Conservation (phyloP, 2,888 invertebrate species). For the Drosophila limbata region DNA sequence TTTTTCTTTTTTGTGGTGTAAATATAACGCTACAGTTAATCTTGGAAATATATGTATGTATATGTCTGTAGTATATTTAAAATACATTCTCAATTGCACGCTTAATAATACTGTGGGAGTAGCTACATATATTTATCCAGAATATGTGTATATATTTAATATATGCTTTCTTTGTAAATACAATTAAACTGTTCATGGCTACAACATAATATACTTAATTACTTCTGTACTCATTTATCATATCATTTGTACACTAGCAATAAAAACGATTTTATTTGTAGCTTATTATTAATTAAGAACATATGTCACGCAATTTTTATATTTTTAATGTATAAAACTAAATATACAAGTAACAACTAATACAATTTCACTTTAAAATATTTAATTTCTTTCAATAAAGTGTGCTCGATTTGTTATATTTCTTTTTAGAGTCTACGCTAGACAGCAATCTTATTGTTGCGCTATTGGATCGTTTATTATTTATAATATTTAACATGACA, state of each 20-base stretch:
- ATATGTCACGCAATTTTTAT: slow-evolving; percentile 65
- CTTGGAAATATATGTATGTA: slow-evolving; percentile 28
- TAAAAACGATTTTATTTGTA: slow-evolving; percentile 31
- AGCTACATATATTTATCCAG: slow-evolving; percentile 33
- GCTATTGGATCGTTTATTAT: slow-evolving; percentile 5
- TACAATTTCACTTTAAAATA: slow-evolving; percentile 8
- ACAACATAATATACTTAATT: slow-evolving; percentile 25
- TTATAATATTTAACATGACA: slow-evolving; percentile 1
- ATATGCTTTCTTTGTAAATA: slow-evolving; percentile 29
- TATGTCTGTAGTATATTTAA: slow-evolving; percentile 12
- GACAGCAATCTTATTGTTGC: slow-evolving; percentile 25
- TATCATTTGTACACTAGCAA: slow-evolving; percentile 24
- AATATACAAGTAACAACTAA: slow-evolving; percentile 12
- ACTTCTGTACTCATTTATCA: slow-evolving; percentile 15
- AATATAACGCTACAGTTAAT: slow-evolving; percentile 18
- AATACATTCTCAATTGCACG: slow-evolving; percentile 52
- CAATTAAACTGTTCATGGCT: slow-evolving; percentile 32
- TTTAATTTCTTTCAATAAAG: background rate
- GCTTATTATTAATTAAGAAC: slow-evolving; percentile 72
- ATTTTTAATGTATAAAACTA: slow-evolving; percentile 6
- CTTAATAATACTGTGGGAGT: slow-evolving; percentile 59
- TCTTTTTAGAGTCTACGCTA: slow-evolving; percentile 6
- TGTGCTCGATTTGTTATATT: background rate
- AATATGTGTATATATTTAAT: slow-evolving; percentile 39
- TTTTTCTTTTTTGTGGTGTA: slow-evolving; percentile 5